phyloP scores from a whole-genome alignment of 2,797 vertebrate genomes.

The Bryconaethiops microstoma region DNA sequence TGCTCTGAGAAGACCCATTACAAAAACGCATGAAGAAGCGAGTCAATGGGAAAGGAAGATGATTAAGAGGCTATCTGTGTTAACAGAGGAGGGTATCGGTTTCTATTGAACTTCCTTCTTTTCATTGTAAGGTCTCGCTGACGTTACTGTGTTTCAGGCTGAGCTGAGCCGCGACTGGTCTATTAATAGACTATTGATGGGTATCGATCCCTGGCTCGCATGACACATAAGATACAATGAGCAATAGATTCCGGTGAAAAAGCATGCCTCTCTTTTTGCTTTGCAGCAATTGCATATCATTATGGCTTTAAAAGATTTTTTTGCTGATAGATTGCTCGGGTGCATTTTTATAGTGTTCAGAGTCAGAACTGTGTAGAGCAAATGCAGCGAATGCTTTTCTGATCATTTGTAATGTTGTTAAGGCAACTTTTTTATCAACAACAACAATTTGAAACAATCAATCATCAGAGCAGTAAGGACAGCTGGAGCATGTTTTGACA shows the following conservation, averaged over 20 bases:
- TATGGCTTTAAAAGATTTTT: conserved; percentile 76
- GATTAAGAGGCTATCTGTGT: conserved; percentile 85
- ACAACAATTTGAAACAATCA: conserved; percentile 50
- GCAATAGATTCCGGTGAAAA: conserved; percentile 80
- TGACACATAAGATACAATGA: conserved; percentile 84
- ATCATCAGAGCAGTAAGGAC: conserved; percentile 27
- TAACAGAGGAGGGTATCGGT: conserved; percentile 80
- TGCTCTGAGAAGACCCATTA: conserved; percentile 68
- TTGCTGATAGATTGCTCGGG: conserved; percentile 60
- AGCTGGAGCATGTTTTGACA: conserved; percentile 12
- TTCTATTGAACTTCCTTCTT: conserved; percentile 79
- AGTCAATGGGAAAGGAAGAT: conserved; percentile 84
- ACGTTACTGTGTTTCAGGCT: conserved; percentile 74
- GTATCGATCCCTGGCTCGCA: conserved; percentile 80
- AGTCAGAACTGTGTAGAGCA: conserved; percentile 12
- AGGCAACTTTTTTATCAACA: conserved; percentile 36
- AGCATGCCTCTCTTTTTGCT: conserved; percentile 76
- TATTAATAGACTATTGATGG: conserved; percentile 88
- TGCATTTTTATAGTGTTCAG: conserved; percentile 42
- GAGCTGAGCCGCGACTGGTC: conserved; percentile 73
- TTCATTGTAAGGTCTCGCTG: conserved; percentile 73
- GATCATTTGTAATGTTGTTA: conserved; percentile 54
- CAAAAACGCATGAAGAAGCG: conserved; percentile 64
- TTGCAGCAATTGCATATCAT: conserved; percentile 83
- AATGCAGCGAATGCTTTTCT: conserved; percentile 22